These are phyloP conservation scores for Exaiptasia diaphana DNA, from an alignment of 64 coral and sea anemone species.

Conservation along the genomic window DNA sequence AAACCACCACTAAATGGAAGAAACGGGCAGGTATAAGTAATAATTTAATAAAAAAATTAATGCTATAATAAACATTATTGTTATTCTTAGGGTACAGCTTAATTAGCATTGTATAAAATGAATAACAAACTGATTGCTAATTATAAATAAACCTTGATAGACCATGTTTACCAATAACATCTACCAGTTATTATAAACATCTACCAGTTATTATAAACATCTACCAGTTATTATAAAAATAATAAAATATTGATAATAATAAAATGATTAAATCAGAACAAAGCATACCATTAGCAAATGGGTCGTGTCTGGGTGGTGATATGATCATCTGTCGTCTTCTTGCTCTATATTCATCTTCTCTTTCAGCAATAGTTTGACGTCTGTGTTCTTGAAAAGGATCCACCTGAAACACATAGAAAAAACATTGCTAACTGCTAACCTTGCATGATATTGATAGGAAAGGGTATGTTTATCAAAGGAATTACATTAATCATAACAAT, in stretches of 20 bases:
- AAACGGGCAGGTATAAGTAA: constrained; percentile 93
- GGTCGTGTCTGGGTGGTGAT: constrained; percentile 87
- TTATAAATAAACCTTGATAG: too few relatives aligned
- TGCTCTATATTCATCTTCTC: constrained; percentile 91
- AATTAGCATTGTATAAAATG: too few relatives aligned
- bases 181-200: too few relatives aligned
- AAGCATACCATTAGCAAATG: constrained; percentile 97
- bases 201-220: too few relatives aligned
- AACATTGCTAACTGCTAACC: background rate
- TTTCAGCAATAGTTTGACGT: constrained; percentile 82
- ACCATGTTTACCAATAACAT: too few relatives aligned
- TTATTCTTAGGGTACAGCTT: too few relatives aligned
- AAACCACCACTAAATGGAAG: constrained; percentile 80
- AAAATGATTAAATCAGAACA: background rate
- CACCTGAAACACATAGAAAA: constrained; percentile 31
- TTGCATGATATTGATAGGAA: background rate
- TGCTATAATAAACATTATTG: too few relatives aligned
- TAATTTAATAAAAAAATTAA: background rate
- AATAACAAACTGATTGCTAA: too few relatives aligned
- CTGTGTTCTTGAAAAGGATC: constrained; percentile 91
- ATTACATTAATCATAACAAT: background rate
- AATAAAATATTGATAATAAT: too few relatives aligned
- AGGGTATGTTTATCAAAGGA: background rate
- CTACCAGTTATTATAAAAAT: too few relatives aligned
- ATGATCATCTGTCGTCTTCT: constrained; percentile 88